Base-by-base conservation (phyloP, 2,797 vertebrate genomes). In the Coreius guichenoti region DNA sequence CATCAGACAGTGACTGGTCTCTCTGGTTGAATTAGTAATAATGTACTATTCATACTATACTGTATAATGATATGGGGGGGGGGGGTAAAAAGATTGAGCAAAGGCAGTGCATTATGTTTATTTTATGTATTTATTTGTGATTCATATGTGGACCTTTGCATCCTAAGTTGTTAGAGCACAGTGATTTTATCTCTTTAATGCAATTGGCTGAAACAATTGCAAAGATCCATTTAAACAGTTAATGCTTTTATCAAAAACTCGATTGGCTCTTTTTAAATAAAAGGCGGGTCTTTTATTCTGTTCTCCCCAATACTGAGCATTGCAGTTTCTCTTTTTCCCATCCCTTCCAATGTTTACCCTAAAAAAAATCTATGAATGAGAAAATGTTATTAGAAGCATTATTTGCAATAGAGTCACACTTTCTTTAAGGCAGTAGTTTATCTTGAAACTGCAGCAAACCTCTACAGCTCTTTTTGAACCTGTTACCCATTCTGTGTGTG, bases 391-490 rank as follows among this genome's bases (percentile, higher is more conserved):
- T 75, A 49, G 43, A 79, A 29, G n/a, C 21, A n/a, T 16, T 26
- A 36, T 51, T 72, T 61, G 11, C 23, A 51, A 13, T 17, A 51
- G 43, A 75, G 26, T 0, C 19, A 36, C 54, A 19, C 33, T 47
- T 74, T 49, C 21, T 68, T 67, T 5, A 69, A 31, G 23, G 16
- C 47, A 19, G 73, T 39, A 56, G 65, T 29, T 77, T 29, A 45
- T 56, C 33, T 45, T 56, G 61, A 77, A 36, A 76, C 61, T 54
- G 31, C 19, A 51, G 33, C 29, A 76, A 83, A 68, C 33, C 73
- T 83, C 82, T 36, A 39, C 45, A 67, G 73, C 31, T 39, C 51
- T 29, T 72, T 77, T 51, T 78, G 65, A 49, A 78, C 21, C n/a
- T 65, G 61, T 77, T 74, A 47, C 51, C 23, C 0, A 3, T 47